phyloP scores from a whole-genome alignment of 2,113 vertebrate genomes.

The Onychostoma macrolepis region DNA sequence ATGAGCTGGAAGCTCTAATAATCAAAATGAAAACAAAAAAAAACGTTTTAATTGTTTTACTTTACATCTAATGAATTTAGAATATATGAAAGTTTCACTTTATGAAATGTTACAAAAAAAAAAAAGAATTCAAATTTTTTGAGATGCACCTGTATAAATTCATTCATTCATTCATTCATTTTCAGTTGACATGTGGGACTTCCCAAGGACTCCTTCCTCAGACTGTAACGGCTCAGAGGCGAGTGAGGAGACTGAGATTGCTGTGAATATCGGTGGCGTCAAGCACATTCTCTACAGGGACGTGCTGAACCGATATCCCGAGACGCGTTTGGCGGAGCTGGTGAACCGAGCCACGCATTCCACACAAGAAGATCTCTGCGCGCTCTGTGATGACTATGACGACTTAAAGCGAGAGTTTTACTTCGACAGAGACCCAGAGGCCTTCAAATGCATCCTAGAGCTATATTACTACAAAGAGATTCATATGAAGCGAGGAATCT shows the following conservation, averaged over 20 bases:
- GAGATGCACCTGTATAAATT: no score
- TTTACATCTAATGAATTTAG: no score
- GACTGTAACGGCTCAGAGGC: conserved; percentile 76
- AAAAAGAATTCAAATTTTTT: no score
- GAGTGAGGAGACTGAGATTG: conserved; percentile 83
- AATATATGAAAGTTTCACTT: no score
- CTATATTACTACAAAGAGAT: conserved; percentile 93
- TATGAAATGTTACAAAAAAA: no score
- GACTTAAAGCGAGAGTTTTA: conserved; percentile 89
- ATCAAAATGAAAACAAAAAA: no score
- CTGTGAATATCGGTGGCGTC: conserved; percentile 93
- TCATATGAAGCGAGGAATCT: conserved; percentile 94
- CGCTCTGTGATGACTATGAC: conserved; percentile 95
- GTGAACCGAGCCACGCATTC: conserved; percentile 78
- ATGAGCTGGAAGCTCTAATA: no score
- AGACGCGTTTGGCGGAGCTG: conserved; percentile 89
- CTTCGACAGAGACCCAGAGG: conserved; percentile 95
- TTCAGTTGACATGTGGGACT: conserved; percentile 65
- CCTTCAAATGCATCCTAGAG: conserved; percentile 91
- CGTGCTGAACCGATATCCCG: conserved; percentile 85
- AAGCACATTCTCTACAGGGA: conserved; percentile 86
- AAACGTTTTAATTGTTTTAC: no score
- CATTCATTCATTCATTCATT: no score
- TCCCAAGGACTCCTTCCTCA: conserved; percentile 74
- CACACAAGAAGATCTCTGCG: conserved; percentile 71